Conservation (phyloP, 2,888 invertebrate species). For the Phragmatobia fuliginosa region DNA sequence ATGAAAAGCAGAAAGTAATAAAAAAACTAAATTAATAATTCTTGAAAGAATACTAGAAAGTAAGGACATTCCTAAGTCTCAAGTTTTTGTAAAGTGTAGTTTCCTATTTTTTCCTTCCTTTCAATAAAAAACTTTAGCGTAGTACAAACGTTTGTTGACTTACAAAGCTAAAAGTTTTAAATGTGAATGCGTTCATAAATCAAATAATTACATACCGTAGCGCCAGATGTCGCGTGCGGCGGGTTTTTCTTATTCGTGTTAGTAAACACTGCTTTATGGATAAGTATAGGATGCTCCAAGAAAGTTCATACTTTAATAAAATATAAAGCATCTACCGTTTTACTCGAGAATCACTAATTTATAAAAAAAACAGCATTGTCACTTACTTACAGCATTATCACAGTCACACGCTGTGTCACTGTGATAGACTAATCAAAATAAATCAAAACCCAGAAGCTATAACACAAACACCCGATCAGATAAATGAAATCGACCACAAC, state of each 20-base stretch:
- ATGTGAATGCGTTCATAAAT: constrained; percentile 60
- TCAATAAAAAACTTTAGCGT: constrained; percentile 2
- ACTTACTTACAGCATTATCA: no score
- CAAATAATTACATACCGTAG: constrained; percentile 79
- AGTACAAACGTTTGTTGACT: constrained; percentile 29
- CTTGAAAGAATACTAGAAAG: not conserved
- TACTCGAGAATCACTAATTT: no score
- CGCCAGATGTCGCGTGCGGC: constrained; percentile 77
- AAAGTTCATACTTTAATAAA: not conserved
- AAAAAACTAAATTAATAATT: no score
- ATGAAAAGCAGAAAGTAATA: not conserved
- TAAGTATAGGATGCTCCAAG: constrained; percentile 61
- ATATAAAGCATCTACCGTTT: not conserved
- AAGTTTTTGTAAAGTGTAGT: constrained; percentile 8
- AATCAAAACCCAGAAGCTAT: constrained; percentile 11
- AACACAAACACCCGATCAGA: constrained; percentile 28
- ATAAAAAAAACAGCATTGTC: no score
- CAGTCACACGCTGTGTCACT: not conserved
- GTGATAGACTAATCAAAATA: constrained; percentile 9
- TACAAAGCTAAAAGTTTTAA: constrained; percentile 25
- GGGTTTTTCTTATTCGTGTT: constrained; percentile 77
- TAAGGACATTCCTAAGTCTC: not conserved
- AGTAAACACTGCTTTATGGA: constrained; percentile 77
- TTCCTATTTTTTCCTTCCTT: constrained; percentile 9
- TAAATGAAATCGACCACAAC: constrained; percentile 34